These are phyloP conservation scores for Harlomillsia oculata DNA, from an alignment of 1,140 invertebrate genomes.

Conservation along the genomic window DNA sequence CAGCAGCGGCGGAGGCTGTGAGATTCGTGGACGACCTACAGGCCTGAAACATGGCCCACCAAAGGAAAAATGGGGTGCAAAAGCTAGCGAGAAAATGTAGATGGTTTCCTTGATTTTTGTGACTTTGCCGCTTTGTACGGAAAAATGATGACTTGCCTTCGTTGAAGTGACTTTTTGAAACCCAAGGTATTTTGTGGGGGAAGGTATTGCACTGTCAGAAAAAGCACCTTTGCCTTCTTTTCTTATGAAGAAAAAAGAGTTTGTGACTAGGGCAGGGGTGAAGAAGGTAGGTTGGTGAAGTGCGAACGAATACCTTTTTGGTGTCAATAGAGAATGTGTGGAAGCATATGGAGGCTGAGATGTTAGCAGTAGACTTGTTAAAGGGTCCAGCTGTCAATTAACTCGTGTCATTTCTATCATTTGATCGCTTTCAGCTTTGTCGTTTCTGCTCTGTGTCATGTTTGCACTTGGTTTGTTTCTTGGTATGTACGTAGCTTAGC, in stretches of 20 bases:
- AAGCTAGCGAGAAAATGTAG: conserved; percentile 24
- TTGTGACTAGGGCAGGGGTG: not conserved
- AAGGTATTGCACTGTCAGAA: too few relatives aligned
- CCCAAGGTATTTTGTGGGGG: too few relatives aligned
- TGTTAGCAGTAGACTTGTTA: conserved; percentile 14
- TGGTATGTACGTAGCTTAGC: too few relatives aligned
- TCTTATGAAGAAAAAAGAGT: not conserved
- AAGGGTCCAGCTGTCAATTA: conserved; percentile 28
- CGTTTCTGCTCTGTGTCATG: conserved; percentile 1
- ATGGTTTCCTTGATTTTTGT: conserved; percentile 13
- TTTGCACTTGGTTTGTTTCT: too few relatives aligned
- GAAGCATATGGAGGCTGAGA: not conserved
- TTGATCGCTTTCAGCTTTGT: conserved; percentile 26
- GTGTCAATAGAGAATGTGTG: conserved; percentile 5
- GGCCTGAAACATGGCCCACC: too few relatives aligned
- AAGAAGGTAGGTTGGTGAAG: not conserved
- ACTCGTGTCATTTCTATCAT: conserved; percentile 29
- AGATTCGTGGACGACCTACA: too few relatives aligned
- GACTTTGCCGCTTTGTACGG: conserved; percentile 19
- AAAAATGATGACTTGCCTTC: conserved; percentile 27
- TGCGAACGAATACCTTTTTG: too few relatives aligned
- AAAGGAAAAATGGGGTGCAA: conserved; percentile 28
- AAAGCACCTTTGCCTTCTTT: too few relatives aligned
- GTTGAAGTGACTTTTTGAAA: conserved; percentile 7
- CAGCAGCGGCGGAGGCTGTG: too few relatives aligned